Evolutionary conservation across 2,797 vertebrate genomes (phyloP).

Genomic region (Craterocephalus amniculus): DNA sequence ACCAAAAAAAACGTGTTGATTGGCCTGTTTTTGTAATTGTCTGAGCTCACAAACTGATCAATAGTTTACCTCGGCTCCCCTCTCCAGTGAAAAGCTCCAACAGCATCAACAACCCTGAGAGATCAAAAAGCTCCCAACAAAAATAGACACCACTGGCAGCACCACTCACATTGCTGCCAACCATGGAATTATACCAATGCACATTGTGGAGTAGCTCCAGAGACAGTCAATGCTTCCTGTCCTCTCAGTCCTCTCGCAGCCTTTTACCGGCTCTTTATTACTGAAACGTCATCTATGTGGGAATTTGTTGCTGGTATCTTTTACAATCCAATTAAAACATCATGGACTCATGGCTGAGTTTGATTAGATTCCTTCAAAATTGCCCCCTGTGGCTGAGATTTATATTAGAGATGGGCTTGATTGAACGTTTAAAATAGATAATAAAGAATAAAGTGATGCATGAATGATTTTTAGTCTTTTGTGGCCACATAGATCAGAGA

Average conservation of each 20-base stretch:
- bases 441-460: background rate
- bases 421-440: slow-evolving; percentile 37
- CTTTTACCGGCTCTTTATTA: slow-evolving; percentile 38
- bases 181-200: slow-evolving; percentile 23
- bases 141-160: slow-evolving; percentile 25
- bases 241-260: slow-evolving; percentile 38
- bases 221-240: slow-evolving; percentile 40
- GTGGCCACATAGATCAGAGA: slow-evolving; percentile 12
- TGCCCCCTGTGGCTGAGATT: slow-evolving; percentile 33
- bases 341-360: slow-evolving; percentile 29
- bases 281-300: slow-evolving; percentile 41
- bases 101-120: slow-evolving; percentile 28
- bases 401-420: slow-evolving; percentile 25
- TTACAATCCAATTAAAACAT: slow-evolving; percentile 59
- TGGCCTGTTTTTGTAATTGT: slow-evolving; percentile 8
- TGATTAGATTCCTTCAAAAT: slow-evolving; percentile 57
- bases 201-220: slow-evolving; percentile 32
- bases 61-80: slow-evolving; percentile 10
- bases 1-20: background rate
- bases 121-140: slow-evolving; percentile 39
- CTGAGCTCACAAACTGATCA: background rate
- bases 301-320: slow-evolving; percentile 47
- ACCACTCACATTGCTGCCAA: slow-evolving; percentile 42
- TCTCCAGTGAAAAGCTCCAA: slow-evolving; percentile 19
- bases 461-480: background rate